Evolutionary conservation across 2,888 invertebrate genomes (phyloP).

Genomic region (Iphiclides podalirius): DNA sequence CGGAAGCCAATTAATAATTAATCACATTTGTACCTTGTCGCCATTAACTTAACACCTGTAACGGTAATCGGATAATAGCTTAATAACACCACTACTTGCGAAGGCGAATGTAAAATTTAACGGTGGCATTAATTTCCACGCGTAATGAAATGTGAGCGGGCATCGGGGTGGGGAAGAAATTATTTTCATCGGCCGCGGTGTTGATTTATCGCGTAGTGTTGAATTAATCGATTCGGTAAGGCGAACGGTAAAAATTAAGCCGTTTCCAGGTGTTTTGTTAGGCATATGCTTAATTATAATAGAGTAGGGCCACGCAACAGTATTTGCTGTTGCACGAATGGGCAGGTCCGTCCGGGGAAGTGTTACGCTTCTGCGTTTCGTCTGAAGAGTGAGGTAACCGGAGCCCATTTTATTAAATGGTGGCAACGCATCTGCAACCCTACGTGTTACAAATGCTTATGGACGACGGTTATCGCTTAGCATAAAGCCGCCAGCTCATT

Average conservation of each 20-base stretch:
- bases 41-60: conserved; percentile 3
- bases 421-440: too few relatives aligned
- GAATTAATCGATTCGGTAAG: conserved; percentile 64
- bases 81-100: conserved; percentile 17
- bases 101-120: conserved; percentile 31
- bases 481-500: too few relatives aligned
- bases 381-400: too few relatives aligned
- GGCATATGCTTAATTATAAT: too few relatives aligned
- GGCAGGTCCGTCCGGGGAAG: too few relatives aligned
- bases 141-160: conserved; percentile 46
- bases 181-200: conserved; percentile 51
- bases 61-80: conserved; percentile 12
- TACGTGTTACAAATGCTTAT: too few relatives aligned
- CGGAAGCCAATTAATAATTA: too few relatives aligned
- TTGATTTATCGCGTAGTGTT: conserved; percentile 52
- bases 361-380: too few relatives aligned
- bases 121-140: conserved; percentile 45
- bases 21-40: not conserved
- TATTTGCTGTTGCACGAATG: too few relatives aligned
- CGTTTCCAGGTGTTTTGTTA: not conserved
- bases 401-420: too few relatives aligned
- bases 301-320: too few relatives aligned
- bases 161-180: conserved; percentile 45
- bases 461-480: too few relatives aligned
- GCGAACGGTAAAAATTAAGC: conserved; percentile 31